Evolutionary conservation across 2,888 invertebrate genomes (phyloP), one percentile per base, ranked within the genome.

Genomic region (Chouioia cunea): DNA sequence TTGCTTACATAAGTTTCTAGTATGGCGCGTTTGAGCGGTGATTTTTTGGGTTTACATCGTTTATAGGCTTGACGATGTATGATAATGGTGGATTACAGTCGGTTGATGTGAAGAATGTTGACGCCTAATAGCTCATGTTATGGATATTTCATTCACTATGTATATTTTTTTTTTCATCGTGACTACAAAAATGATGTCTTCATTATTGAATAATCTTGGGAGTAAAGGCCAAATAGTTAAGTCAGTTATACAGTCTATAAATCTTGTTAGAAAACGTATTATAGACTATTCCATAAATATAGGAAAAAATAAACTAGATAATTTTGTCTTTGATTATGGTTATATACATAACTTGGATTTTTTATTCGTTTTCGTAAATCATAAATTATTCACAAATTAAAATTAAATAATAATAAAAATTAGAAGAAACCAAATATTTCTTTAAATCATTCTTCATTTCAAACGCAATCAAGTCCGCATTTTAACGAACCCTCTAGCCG

Each of bases 111-210:
- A 23, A 47, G 58, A 65, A 44, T 48, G 59, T 53, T 22, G 59
- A 15, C 53, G 66, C 10, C 22, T 27, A 47, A 52, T 56, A 53
- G 36, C 22, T 36, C 4, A 12, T n/a, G 50, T 60, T 70, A 46
- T 57, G 16, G 6, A 46, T 36, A 12, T 36, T 36, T 36, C 36
- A 36, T 36, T 36, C 10, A 36, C 12, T 36, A 36, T 36, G 12
- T 27, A 6, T 10, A 10, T 36, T 36, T 36, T 10, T 36, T 36
- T 6, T 36, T 36, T 18, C 48, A 36, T 68, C 52, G 53, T 56
- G 63, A 71, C 43, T 48, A 50, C 20, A 54, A 62, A 60, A 68
- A 64, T 72, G 60, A 44, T 68, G 65, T 60, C 71, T 72, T 59
- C 65, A 72, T 72, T 72, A 72, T 65, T 54, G 3, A 27, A 50